A percentile compares a stretch with the other conserved stretches of the same genome.
phyloP scores from a whole-genome alignment of 2,888 invertebrate species.

The Eustalomyia histrio region DNA sequence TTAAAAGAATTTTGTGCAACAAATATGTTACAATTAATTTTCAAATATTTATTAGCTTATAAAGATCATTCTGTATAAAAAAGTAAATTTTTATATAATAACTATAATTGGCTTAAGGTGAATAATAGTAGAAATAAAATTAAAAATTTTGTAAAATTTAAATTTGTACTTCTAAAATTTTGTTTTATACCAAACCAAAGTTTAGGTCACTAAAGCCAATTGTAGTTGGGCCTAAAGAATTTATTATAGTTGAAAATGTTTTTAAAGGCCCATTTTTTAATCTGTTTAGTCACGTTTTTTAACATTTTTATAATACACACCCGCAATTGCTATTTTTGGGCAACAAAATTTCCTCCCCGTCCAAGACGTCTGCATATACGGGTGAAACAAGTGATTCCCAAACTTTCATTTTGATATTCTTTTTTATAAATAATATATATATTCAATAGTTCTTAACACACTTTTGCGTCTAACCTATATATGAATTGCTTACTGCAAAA shows the following conservation, averaged over 20 bases:
- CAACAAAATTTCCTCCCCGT: constrained; percentile 70
- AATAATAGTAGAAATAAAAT: no score
- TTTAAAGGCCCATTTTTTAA: constrained; percentile 62
- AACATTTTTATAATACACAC: constrained; percentile 77
- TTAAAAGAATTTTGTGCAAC: constrained; percentile 19
- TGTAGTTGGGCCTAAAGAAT: no score
- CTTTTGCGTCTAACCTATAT: no score
- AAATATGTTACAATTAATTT: not conserved
- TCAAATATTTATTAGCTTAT: constrained; percentile 27
- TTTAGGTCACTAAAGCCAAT: no score
- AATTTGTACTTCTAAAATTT: no score
- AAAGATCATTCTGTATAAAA: constrained; percentile 5
- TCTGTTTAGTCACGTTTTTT: constrained; percentile 77
- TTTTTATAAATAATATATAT: no score
- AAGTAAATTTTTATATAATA: constrained; percentile 19
- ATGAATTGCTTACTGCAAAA: no score
- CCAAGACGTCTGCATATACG: constrained; percentile 19
- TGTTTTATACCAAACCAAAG: no score
- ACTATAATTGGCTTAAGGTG: no score
- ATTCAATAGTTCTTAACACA: no score
- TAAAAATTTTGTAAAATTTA: constrained; percentile 22
- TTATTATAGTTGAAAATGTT: constrained; percentile 18
- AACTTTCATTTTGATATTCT: not conserved
- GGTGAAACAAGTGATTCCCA: not conserved
- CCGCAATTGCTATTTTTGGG: constrained; percentile 69